Base-by-base conservation (phyloP, 2,797 vertebrate species). In the Cynodonichthys magdalenae region DNA sequence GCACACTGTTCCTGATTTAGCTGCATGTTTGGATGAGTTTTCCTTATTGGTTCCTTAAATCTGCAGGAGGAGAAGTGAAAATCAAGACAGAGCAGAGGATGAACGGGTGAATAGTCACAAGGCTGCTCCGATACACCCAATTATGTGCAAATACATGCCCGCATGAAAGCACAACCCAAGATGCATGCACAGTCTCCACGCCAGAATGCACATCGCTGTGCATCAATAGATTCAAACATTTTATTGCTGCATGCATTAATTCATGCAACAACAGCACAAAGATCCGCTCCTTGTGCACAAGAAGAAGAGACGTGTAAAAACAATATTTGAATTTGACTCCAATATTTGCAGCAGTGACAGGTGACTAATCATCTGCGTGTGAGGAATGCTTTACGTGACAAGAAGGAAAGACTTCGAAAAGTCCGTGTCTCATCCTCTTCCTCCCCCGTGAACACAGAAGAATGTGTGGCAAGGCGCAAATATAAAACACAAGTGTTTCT, bases 401-500 rank as follows among this genome's bases (percentile, higher is more conserved):
- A 77, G 67, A 77, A 59, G 69, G 59, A 81, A 83, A 76, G 65
- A 60, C 80, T 85, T 80, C 63, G 1, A 73, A 80, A 74, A 84
- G 71, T 75, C 64, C 67, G 53, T 27, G 58, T 80, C 73, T 85
- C 79, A 65, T 89, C 75, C 63, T 76, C 67, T 66, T 83, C 75
- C 77, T 86, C 89, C 86, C 87, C 85, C 81, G 80, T 82, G 83
- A 91, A 86, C 82, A 74, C 85, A 56, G 41, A 92, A 85, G 91
- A 93, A 93, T 92, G 90, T 93, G 89, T 77, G 87, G 89, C 89
- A 89, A 90, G 86, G 86, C 90, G 85, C 85, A 93, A 93, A 93
- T 93, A 91, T 84, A 81, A 93, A 93, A 92, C 92, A 93, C 86
- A 89, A 92, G 91, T 90, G 91, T 89, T 89, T 87, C 87, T 69